Percentiles rank a stretch among this genome's conserved stretches.
Conservation (phyloP, 2,113 vertebrate genomes). For the Tenebrosternarchus preto region DNA sequence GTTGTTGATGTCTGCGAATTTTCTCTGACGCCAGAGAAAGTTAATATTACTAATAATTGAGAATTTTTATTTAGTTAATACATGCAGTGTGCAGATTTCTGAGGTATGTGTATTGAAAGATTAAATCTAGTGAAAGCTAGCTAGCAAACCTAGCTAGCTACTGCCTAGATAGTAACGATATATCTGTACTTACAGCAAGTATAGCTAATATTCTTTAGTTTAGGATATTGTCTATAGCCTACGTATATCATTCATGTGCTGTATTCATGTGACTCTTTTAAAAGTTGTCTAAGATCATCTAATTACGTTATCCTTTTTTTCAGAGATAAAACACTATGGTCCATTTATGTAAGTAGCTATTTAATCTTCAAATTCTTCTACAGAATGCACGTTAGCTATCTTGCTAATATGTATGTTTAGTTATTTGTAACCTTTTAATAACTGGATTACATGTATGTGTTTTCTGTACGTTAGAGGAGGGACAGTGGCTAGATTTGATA, state of each 20-base stretch:
- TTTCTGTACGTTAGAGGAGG: no score
- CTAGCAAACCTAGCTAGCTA: no score
- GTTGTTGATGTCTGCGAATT: constrained; percentile 19
- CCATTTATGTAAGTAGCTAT: constrained; percentile 74
- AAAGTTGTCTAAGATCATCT: neutral
- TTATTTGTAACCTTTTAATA: no score
- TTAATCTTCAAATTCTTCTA: neutral
- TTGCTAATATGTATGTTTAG: no score
- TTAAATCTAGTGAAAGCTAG: no score
- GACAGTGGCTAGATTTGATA: no score
- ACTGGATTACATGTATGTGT: no score
- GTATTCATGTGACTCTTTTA: neutral
- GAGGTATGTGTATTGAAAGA: neutral
- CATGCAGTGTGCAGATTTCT: constrained; percentile 15
- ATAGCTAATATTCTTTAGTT: no score
- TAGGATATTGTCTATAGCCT: no score
- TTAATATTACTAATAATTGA: neutral
- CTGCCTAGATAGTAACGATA: no score
- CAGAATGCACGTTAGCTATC: neutral
- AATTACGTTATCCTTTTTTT: neutral
- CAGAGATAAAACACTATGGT: constrained; percentile 66
- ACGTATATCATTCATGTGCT: no score
- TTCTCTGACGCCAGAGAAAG: neutral
- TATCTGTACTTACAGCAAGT: no score
- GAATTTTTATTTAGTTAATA: neutral